Conservation (phyloP, 2,888 invertebrate genomes). For the Drosophila atripex region DNA sequence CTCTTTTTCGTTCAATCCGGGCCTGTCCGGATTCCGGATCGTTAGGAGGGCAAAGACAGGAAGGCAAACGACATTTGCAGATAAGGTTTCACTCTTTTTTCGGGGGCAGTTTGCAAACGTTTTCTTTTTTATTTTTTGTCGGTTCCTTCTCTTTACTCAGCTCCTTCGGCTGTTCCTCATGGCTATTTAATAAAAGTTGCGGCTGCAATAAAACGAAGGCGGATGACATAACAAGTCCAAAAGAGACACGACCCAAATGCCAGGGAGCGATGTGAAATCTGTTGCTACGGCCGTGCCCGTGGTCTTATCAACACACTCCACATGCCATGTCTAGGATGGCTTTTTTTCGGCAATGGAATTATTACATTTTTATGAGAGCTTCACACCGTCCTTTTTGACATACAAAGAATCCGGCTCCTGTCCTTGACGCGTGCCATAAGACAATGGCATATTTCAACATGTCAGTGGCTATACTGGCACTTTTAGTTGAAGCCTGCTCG, state of each 20-base stretch:
- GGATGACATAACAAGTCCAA: conserved; percentile 30
- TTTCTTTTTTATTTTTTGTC: conserved; percentile 14
- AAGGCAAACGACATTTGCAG: conserved; percentile 65
- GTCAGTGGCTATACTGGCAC: conserved; percentile 32
- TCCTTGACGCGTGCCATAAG: conserved; percentile 60
- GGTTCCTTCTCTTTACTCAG: conserved; percentile 9
- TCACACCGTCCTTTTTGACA: conserved; percentile 32
- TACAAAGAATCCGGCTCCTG: conserved; percentile 20
- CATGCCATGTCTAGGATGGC: conserved; percentile 36
- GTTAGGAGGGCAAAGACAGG: conserved; percentile 21
- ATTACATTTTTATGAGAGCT: conserved; percentile 68
- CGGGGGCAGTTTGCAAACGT: conserved; percentile 19
- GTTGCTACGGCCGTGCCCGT: conserved; percentile 50
- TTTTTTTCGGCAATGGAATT: conserved; percentile 63
- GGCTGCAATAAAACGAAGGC: conserved; percentile 69
- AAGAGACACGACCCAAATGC: conserved; percentile 4
- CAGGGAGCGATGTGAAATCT: conserved; percentile 48
- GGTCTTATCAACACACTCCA: conserved; percentile 62
- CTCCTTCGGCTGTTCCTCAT: conserved; percentile 44
- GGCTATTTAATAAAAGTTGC: conserved; percentile 75
- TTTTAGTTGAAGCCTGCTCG: conserved; percentile 39
- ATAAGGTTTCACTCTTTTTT: conserved; percentile 58
- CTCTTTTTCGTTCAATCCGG: conserved; percentile 10
- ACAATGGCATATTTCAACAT: conserved; percentile 67
- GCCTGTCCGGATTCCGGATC: conserved; percentile 15